Base-by-base conservation (phyloP, 2,888 invertebrate species). In the Hipparchia semele region DNA sequence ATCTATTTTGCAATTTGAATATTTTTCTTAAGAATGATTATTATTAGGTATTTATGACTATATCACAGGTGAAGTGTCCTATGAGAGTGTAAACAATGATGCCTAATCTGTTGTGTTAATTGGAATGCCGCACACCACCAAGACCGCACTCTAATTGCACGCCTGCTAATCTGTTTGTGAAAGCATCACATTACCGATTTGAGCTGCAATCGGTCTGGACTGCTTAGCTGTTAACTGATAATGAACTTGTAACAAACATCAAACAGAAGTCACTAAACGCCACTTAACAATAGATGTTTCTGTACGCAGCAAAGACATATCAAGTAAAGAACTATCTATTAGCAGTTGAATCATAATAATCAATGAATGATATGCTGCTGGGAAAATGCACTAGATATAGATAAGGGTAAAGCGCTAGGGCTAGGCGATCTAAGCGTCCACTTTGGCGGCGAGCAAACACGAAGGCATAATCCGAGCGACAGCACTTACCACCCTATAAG, bases 41-140 rank as follows among this genome's bases (percentile, higher is more conserved):
- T 23, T 51, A 7, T 51, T 2, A n/a, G n/a, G n/a, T n/a, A 23
- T 51, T 64, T 13, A 51, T 54, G 66, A 66, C 39, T n/a, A 39
- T 13, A 39, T 13, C 5, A 58, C 45, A 6, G 60, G n/a, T 51
- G 53, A 51, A 69, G 53, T 61, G 39, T 45, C 61, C 9, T 69
- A 53, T 61, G 60, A 39, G 61, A 53, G 51, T n/a, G 88, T 83
- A 87, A 90, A 88, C 88, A 88, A 83, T 86, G 89, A 91, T 87
- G 88, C 90, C 87, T 92, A 92, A 92, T 93, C 93, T 89, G 87
- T 85, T 85, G 86, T 87, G 84, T 92, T 91, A 92, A 87, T 68
- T 2, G 13, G 23, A 3, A 64, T 53, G 59, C 49, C 80, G 84
- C 80, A 84, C 83, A 84, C 92, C 92, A 81, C 93, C 91, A 92